Base-by-base conservation (phyloP, 2,888 invertebrate species). In the Heliconius aoede region DNA sequence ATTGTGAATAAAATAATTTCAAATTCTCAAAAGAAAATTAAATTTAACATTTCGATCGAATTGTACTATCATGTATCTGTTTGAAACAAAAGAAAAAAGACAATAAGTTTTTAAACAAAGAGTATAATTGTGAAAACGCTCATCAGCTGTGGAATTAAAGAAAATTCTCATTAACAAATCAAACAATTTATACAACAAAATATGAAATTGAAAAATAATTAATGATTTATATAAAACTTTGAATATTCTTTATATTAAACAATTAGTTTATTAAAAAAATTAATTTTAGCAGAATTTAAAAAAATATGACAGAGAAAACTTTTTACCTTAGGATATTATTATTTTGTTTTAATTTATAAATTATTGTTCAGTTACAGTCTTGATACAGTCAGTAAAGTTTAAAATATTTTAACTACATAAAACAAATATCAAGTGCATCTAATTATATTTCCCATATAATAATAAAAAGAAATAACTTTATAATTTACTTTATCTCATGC, bases 351-450 rank as follows among this genome's bases (percentile, higher is more conserved):
- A 13, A 36, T 60, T 40, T 60, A 4, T 8, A 9, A 13, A 21
- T 32, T 58, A 58, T 58, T 69, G 32, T 71, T 32, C 8, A 58
- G 58, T 71, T 71, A 58, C 1, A n/a, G n/a, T n/a, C n/a, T n/a
- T n/a, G 13, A 32, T 71, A 71, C 71, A 32, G 58, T 58, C 30
- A 58, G 71, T 24, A 71, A 71, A 71, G 55, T 71, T 46, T 21
- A 46, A 46, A 46, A 18, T 46, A 5, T 21, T 46, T 46, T 11
- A n/a, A n/a, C 1, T 40, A 26, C 24, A 7, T 24, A 46, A 46
- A 40, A 24, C 15, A 26, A 15, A 40, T 28, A 46, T 11, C 9
- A 68, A 46, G 11, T 64, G n/a, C 32, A 30, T n/a, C 11, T 61
- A 7, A 18, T 18, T 62, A 26, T 61, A 61, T 26, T 64, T 21